A percentile compares a stretch with the other conserved stretches of the same genome.
phyloP scores from a whole-genome alignment of 2,113 vertebrate species.

The Phasianus colchicus region DNA sequence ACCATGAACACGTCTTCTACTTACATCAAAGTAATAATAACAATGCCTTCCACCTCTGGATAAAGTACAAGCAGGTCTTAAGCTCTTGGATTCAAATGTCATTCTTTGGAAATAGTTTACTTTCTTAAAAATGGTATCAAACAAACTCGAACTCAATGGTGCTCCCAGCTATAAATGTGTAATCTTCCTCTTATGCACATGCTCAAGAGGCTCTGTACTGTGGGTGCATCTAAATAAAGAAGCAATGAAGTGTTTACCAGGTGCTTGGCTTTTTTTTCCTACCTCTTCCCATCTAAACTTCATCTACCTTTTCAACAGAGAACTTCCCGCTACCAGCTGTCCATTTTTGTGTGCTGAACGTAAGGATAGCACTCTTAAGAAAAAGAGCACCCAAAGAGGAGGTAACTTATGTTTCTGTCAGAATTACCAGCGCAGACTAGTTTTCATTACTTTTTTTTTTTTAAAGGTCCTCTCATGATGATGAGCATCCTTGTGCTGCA shows the following conservation, averaged over 20 bases:
- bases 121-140: conserved; percentile 74
- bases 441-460: neutral
- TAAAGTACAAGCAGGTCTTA: conserved; percentile 68
- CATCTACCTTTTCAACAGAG: neutral
- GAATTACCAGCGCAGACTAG: accelerated
- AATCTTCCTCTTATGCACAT: conserved; percentile 62
- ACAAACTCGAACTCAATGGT: conserved; percentile 69
- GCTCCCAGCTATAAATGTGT: conserved; percentile 78
- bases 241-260: conserved; percentile 77
- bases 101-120: conserved; percentile 72
- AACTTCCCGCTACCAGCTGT: accelerated
- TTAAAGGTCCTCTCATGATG: neutral
- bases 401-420: neutral
- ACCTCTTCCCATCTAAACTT: conserved; percentile 1
- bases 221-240: conserved; percentile 79
- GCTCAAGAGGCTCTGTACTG: conserved; percentile 77
- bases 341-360: accelerated
- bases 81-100: conserved; percentile 71
- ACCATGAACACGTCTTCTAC: conserved; percentile 69
- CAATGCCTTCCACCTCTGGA: conserved; percentile 55
- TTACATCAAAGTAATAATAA: conserved; percentile 66
- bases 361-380: neutral
- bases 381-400: neutral
- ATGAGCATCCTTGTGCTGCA: neutral
- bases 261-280: conserved; percentile 61